Evolutionary conservation across 2,797 vertebrate species (phyloP).

Genomic region (Phyllotis vaccarum): DNA sequence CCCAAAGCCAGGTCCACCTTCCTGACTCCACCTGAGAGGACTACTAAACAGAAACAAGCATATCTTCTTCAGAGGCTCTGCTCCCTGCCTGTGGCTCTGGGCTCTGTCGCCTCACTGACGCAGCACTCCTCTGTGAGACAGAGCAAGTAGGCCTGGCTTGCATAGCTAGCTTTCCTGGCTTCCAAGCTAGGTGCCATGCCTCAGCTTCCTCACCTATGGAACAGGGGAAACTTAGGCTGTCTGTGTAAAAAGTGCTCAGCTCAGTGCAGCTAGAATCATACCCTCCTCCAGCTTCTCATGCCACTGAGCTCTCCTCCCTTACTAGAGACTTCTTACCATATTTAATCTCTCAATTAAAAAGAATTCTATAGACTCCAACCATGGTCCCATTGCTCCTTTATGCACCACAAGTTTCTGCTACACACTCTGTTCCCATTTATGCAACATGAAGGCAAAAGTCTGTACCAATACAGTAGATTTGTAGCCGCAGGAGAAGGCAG

Average conservation of each 20-base stretch:
- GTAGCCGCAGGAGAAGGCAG: neutral
- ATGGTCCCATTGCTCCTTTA: neutral
- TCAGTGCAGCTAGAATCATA: neutral
- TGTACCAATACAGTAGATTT: too few species aligned
- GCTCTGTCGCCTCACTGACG: neutral
- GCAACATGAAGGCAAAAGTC: neutral
- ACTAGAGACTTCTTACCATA: constrained; percentile 1
- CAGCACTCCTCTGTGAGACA: neutral
- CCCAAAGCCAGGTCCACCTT: neutral
- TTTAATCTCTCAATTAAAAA: neutral
- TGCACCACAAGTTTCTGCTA: neutral
- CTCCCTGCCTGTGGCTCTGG: neutral
- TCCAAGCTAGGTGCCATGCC: neutral
- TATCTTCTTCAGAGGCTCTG: neutral
- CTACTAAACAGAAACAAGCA: neutral
- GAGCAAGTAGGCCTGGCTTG: neutral
- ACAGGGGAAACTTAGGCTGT: neutral
- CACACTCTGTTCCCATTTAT: neutral
- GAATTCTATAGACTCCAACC: neutral
- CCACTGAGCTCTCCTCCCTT: neutral
- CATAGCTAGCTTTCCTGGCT: neutral
- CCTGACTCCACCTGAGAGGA: neutral
- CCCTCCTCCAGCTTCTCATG: neutral
- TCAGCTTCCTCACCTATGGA: neutral
- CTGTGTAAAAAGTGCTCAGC: neutral